phyloP scores from a whole-genome alignment of 1,140 invertebrate genomes.

The Bombus balteatus region DNA sequence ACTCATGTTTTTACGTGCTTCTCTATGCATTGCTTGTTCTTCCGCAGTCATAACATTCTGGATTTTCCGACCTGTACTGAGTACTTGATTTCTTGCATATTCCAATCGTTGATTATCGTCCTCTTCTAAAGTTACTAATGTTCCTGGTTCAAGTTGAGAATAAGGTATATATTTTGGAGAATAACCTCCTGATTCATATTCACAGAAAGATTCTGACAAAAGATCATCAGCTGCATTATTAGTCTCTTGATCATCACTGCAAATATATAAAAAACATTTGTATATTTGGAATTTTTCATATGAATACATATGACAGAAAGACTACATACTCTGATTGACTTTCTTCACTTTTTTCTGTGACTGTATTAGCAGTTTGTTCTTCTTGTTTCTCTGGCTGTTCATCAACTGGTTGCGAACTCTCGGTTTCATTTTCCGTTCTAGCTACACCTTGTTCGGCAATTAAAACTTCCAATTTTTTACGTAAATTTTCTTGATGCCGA shows the following conservation, averaged over 20 bases:
- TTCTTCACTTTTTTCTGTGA: constrained; percentile 71
- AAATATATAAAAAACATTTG: constrained; percentile 52
- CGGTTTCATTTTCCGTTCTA: constrained; percentile 74
- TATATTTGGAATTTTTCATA: background rate
- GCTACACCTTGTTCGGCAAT: constrained; percentile 93
- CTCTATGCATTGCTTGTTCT: constrained; percentile 87
- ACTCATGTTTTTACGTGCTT: constrained; percentile 94
- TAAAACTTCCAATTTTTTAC: constrained; percentile 93
- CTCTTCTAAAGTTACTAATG: constrained; percentile 89
- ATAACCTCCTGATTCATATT: constrained; percentile 92
- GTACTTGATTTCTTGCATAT: constrained; percentile 87
- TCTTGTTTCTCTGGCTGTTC: constrained; percentile 58
- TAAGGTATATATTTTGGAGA: constrained; percentile 89
- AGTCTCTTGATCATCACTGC: constrained; percentile 77
- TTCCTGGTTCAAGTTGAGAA: constrained; percentile 91
- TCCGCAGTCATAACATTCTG: constrained; percentile 84
- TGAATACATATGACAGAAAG: background rate
- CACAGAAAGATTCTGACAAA: constrained; percentile 85
- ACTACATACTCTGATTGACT: constrained; percentile 72
- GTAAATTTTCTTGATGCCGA: constrained; percentile 95
- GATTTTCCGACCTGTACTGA: constrained; percentile 83
- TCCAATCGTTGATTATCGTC: constrained; percentile 91
- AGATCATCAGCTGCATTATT: constrained; percentile 80
- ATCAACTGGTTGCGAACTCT: constrained; percentile 59
- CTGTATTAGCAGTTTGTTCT: constrained; percentile 61